Conservation (phyloP, 2,888 invertebrate species). For the Stenodera caucasica region DNA sequence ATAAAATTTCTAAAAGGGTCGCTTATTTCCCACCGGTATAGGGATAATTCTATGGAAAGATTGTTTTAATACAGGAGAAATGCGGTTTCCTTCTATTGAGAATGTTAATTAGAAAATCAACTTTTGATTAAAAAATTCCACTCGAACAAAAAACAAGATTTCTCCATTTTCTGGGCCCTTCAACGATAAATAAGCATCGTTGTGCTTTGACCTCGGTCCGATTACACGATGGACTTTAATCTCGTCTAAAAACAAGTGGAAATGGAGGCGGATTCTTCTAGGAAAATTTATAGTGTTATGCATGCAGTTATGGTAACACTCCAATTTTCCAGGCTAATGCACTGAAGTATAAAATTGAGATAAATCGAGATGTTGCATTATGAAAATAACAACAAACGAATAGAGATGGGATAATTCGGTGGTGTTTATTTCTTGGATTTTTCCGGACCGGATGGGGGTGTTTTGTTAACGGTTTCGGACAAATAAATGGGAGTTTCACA, state of each 20-base stretch:
- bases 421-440: not conserved
- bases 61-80: not conserved
- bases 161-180: too few relatives aligned
- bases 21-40: too few relatives aligned
- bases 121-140: constrained; percentile 2
- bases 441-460: not conserved
- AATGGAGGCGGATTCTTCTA: not conserved
- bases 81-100: not conserved
- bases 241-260: constrained; percentile 29
- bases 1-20: too few relatives aligned
- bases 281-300: not conserved
- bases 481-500: not conserved
- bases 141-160: not conserved
- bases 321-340: not conserved
- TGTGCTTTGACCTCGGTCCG: constrained; percentile 13
- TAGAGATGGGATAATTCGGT: not conserved
- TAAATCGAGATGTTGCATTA: not conserved
- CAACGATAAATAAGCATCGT: constrained; percentile 32
- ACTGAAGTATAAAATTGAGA: not conserved
- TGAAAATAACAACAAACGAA: too few relatives aligned
- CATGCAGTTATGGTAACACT: not conserved
- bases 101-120: not conserved
- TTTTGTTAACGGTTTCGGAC: not conserved
- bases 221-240: constrained; percentile 40
- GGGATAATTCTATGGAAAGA: not conserved